A percentile compares a stretch with the other conserved stretches of the same genome.
Evolutionary conservation across 1,140 invertebrate genomes (phyloP).

Genomic region (Eriosoma lanigerum): DNA sequence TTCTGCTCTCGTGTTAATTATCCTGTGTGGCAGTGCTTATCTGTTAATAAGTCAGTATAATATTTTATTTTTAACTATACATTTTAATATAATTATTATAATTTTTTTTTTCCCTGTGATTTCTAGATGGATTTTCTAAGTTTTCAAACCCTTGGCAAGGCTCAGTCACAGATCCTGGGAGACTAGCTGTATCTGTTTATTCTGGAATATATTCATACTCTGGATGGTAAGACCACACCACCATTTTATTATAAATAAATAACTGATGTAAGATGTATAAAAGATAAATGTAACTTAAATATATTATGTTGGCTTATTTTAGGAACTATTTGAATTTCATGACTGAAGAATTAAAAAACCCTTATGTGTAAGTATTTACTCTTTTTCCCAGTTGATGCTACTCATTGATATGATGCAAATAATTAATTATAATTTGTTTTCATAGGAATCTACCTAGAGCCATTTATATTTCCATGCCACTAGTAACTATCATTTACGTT

Average conservation of each 20-base stretch:
- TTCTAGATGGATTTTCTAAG: slow-evolving; percentile 59
- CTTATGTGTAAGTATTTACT: slow-evolving; percentile 70
- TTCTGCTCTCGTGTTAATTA: slow-evolving; percentile 77
- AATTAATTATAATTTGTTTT: slow-evolving; percentile 50
- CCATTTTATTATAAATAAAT: too few species aligned
- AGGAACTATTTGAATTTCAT: slow-evolving; percentile 93
- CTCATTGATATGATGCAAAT: too few species aligned
- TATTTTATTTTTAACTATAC: slow-evolving; percentile 59
- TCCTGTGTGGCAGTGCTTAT: slow-evolving; percentile 76
- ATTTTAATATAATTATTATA: slow-evolving; percentile 59
- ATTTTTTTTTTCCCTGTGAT: neutral
- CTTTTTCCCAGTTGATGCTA: too few species aligned
- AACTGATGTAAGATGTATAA: too few species aligned
- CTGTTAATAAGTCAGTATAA: slow-evolving; percentile 66
- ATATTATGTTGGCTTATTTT: neutral
- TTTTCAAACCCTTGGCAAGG: slow-evolving; percentile 79
- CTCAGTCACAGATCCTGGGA: slow-evolving; percentile 76
- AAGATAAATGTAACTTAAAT: too few species aligned
- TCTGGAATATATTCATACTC: slow-evolving; percentile 96
- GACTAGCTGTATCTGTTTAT: slow-evolving; percentile 89
- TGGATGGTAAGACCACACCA: slow-evolving; percentile 71
- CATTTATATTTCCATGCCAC: slow-evolving; percentile 87
- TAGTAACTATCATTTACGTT: slow-evolving; percentile 90
- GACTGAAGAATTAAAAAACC: slow-evolving; percentile 92
- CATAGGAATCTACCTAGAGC: slow-evolving; percentile 87